Base-by-base conservation (phyloP, 2,113 vertebrate genomes). In the Percina caprodes region DNA sequence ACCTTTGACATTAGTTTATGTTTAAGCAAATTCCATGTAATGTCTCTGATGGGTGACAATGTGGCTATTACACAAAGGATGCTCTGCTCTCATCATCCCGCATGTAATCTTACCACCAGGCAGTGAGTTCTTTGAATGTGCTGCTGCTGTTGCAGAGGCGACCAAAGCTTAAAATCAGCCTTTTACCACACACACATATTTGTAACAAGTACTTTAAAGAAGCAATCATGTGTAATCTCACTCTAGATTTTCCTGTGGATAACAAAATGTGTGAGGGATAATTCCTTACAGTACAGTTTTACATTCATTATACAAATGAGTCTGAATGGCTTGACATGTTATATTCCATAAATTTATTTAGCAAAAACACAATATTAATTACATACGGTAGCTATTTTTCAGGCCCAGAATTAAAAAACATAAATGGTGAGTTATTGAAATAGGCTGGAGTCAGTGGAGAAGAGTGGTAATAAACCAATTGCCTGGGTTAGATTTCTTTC, bases 151-250 rank as follows among this genome's bases (percentile, higher is more conserved):
- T 65, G n/a, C 42, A 78, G 35, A 74, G 48, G 3, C 6, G 68
- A 87, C n/a, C 67, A 82, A 80, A 82, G 69, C 45, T 71, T 55
- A 84, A 65, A 60, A 59, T 79, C 54, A 87, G 85, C 84, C 80
- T 90, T 86, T 80, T 80, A 82, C 88, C 69, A 78, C 59, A 66
- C 21, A 74, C 60, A 66, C 1, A 56, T 16, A 46, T 67, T 61
- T 74, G 51, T 80, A 56, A 79, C 65, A 88, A 80, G 75, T 46
- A 51, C 82, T 87, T 90, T 92, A 85, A 88, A 77, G 56, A 74
- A 80, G 72, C 35, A 30, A 69, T 42, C 33, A 68, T 67, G 4
- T 30, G 19, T 26, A 26, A 24, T 45, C 48, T 66, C 58, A 69
- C 14, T 74, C 33, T 49, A 24, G 16, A 75, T 72, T 69, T 59